Conservation (phyloP, 30 jellyfish, hydroid and myxozoan species). For the Hydractinia symbiolongicarpus region DNA sequence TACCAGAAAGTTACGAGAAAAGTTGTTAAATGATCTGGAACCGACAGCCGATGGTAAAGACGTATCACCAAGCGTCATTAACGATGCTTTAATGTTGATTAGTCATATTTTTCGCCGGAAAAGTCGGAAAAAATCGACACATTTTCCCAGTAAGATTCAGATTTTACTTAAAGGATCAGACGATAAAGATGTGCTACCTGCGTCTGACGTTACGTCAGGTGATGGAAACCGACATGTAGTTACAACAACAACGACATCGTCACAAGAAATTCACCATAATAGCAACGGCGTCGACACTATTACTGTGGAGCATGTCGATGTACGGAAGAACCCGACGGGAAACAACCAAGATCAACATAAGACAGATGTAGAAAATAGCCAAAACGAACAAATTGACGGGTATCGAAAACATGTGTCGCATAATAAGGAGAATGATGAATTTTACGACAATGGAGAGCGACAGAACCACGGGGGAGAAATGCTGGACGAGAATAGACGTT, state of each 20-base stretch:
- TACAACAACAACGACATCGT: conserved; percentile 44
- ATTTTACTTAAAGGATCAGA: conserved; percentile 71
- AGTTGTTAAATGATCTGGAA: conserved; percentile 66
- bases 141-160: conserved; percentile 43
- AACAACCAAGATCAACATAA: not conserved
- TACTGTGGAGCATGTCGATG: conserved; percentile 50
- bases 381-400: conserved; percentile 2
- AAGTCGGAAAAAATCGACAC: not conserved
- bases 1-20: conserved; percentile 66
- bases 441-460: no score
- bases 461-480: not conserved
- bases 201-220: conserved; percentile 30
- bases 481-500: not conserved
- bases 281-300: conserved; percentile 55
- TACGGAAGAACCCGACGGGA: not conserved
- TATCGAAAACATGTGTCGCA: conserved; percentile 3
- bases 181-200: conserved; percentile 59
- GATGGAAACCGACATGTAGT: conserved; percentile 33
- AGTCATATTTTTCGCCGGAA: conserved; percentile 63
- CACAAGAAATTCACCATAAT: conserved; percentile 66
- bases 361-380: not conserved
- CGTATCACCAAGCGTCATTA: conserved; percentile 60
- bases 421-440: not conserved
- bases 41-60: conserved; percentile 45
- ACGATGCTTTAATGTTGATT: conserved; percentile 74